Base-by-base conservation (phyloP, 2,113 vertebrate species). In the Pomatorhinus ruficollis region DNA sequence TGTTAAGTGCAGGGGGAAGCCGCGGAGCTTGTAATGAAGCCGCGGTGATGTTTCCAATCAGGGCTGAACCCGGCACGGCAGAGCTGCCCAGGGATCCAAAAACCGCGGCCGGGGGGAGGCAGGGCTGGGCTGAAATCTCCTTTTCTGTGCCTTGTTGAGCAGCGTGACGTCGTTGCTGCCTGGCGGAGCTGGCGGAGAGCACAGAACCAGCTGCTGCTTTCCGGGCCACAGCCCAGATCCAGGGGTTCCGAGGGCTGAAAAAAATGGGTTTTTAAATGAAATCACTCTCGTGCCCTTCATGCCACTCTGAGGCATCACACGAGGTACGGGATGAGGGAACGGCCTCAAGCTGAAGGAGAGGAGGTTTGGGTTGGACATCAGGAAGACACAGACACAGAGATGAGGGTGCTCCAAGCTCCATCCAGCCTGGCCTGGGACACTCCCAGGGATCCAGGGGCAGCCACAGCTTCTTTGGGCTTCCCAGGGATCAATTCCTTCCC, bases 131-230 rank as follows among this genome's bases (percentile, higher is more conserved):
- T 63, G 37, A 80, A 80, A 82, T 12, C 45, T 39, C 20, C 21
- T 92, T 68, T 72, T 56, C 96, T 97, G 42, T 52, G 95, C 94
- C 92, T 95, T 78, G 95, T 86, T 93, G 97, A 98, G 95, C 97
- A 94, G 77, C 95, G 89, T 89, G 97, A 93, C 74, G 64, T n/a
- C 9, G 92, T 93, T 94, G 94, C 92, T 98, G 96, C 97, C 71
- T 42, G 80, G 87, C 20, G 96, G 96, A 84, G 97, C 96, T 93
- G 60, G 85, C 93, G 59, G 5, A 4, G 37, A 45, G 39, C 86
- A 1, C 33, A 16, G 68, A 10, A 1, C 8, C 37, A 9, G 86
- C 86, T 37, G 86, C 66, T 57, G 68, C 86, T 35, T 31, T 59
- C 98, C 98, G 77, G 97, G 98, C 97, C 93, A 97, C 86, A 94